These are phyloP conservation scores for Oxytorus armatus DNA, from an alignment of 2,888 invertebrate genomes.

Conservation along the genomic window DNA sequence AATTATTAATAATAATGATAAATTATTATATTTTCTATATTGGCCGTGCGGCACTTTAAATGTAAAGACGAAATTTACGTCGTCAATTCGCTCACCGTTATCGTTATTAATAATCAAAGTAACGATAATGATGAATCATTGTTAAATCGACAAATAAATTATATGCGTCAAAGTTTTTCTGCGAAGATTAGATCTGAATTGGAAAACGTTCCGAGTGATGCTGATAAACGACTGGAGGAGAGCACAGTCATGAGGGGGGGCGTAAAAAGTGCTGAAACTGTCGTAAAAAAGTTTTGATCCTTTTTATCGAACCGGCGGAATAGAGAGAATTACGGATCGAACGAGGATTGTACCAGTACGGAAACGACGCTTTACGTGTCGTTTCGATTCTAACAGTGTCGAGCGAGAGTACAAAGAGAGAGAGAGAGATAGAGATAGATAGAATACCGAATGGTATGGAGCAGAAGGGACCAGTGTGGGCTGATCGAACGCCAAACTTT, in stretches of 20 bases:
- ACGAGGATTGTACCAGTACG: conserved; percentile 4
- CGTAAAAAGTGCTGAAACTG: conserved; percentile 42
- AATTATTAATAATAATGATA: too few relatives aligned
- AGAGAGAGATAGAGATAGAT: conserved; percentile 1
- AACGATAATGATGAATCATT: too few relatives aligned
- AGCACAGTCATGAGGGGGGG: neutral
- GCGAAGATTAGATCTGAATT: conserved; percentile 8
- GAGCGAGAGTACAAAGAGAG: conserved; percentile 16
- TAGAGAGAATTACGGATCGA: conserved; percentile 25
- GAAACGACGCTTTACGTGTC: conserved; percentile 62
- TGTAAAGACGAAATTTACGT: too few relatives aligned
- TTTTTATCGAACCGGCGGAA: conserved; percentile 33
- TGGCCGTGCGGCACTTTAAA: too few relatives aligned
- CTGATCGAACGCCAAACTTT: conserved; percentile 66
- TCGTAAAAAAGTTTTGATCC: conserved; percentile 46
- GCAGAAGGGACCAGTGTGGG: conserved; percentile 22
- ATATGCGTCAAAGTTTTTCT: neutral
- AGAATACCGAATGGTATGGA: neutral
- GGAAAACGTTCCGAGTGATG: conserved; percentile 26
- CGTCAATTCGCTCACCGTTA: too few relatives aligned
- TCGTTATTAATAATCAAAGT: too few relatives aligned
- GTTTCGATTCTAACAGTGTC: conserved; percentile 45
- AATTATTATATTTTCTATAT: too few relatives aligned
- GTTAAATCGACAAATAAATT: too few relatives aligned
- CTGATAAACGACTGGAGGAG: conserved; percentile 21